These are phyloP conservation scores for Sycophaga agraensis DNA, from an alignment of 1,140 invertebrate species.

Conservation along the genomic window DNA sequence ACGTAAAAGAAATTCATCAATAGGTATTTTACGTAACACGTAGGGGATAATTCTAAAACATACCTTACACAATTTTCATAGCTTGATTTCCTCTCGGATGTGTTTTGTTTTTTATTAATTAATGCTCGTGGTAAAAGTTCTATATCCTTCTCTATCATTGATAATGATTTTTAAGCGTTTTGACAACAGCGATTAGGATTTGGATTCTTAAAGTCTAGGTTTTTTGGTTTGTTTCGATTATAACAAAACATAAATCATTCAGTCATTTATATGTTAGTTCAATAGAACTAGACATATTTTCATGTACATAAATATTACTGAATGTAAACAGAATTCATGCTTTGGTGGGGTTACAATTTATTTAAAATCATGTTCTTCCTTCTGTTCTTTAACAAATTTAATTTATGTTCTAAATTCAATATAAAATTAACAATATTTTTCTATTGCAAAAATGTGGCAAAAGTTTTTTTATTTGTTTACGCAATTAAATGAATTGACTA, in stretches of 20 bases:
- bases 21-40: not conserved
- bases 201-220: not conserved
- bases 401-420: not conserved
- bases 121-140: slow-evolving; percentile 16
- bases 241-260: too few species aligned
- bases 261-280: too few species aligned
- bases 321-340: slow-evolving; percentile 1
- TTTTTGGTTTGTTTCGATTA: too few species aligned
- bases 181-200: slow-evolving; percentile 3
- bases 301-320: not conserved
- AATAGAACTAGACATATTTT: not conserved
- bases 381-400: not conserved
- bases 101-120: slow-evolving; percentile 11
- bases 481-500: not conserved
- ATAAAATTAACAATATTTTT: too few species aligned
- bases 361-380: slow-evolving; percentile 7
- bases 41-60: slow-evolving; percentile 5
- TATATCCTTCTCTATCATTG: slow-evolving; percentile 8
- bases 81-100: not conserved
- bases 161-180: not conserved
- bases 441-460: too few species aligned
- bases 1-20: slow-evolving; percentile 5
- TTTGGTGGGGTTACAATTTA: not conserved
- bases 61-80: not conserved
- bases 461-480: not conserved